Percentiles rank a stretch among this genome's conserved stretches.
Evolutionary conservation across 2,113 vertebrate genomes (phyloP).

Genomic region (Notarius quadriscutis): DNA sequence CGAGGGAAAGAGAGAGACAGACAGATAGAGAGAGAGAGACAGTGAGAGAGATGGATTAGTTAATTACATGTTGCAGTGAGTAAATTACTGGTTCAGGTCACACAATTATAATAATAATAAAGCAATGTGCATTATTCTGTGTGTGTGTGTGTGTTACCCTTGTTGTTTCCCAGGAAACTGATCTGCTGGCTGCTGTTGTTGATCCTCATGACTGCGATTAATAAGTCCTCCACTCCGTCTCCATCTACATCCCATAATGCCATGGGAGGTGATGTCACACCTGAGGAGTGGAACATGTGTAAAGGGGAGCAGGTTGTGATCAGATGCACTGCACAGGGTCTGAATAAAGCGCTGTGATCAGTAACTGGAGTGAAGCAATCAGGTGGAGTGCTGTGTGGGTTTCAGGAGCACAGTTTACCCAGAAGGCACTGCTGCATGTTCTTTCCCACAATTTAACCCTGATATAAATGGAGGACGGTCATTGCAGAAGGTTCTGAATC

Average conservation of each 20-base stretch:
- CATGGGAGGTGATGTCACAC: constrained; percentile 66
- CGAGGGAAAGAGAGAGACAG: background rate
- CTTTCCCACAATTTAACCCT: background rate
- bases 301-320: background rate
- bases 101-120: constrained; percentile 2
- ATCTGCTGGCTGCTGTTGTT: constrained; percentile 66
- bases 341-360: background rate
- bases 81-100: background rate
- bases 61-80: background rate
- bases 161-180: constrained; percentile 56
- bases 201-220: constrained; percentile 66
- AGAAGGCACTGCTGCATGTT: background rate
- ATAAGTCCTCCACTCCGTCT: constrained; percentile 69
- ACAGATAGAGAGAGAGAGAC: background rate
- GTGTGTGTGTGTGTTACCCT: constrained; percentile 51
- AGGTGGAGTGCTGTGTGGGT: background rate
- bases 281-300: constrained; percentile 49
- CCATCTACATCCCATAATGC: constrained; percentile 74
- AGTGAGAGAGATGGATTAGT: background rate
- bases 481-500: background rate
- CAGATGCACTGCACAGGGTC: background rate
- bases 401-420: background rate
- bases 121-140: background rate
- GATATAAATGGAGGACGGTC: no score
- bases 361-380: background rate